Base-by-base conservation (phyloP, 2,888 invertebrate genomes). In the Kuschelorhynchus macadamiae region DNA sequence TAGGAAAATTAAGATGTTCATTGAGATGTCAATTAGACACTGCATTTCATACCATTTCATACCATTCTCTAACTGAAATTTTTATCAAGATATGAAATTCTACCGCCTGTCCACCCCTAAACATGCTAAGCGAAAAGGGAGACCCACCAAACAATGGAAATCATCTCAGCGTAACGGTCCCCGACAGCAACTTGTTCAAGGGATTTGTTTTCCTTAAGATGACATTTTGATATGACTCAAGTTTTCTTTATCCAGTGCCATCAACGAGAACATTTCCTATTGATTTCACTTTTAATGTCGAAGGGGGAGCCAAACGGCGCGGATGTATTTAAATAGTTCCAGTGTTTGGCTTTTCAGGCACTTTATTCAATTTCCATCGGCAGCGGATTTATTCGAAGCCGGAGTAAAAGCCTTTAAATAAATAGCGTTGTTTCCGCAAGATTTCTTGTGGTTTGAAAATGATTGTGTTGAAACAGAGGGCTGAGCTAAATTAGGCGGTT, bases 131-230 rank as follows among this genome's bases (percentile, higher is more conserved):
- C 16, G 14, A 64, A 64, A 56, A 50, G 65, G 59, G 65, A 50
- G 46, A 18, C 36, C 42, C 44, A 30, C 25, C 12, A 44, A 66
- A 66, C 65, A 66, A 66, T 66, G 57, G 47, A 53, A 59, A 42
- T 55, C 63, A 30, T 63, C 52, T 41, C 36, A 17, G 47, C 56
- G 30, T 49, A 52, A 57, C 57, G 49, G 59, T 55, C 74, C 71
- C 74, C 74, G 69, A 67, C 65, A 64, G 71, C 74, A 76, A 79
- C 75, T 76, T 77, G 75, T 75, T 73, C 78, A 65, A 18, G 74
- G 78, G 81, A 81, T 81, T 81, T 81, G 81, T 81, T 81, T 80
- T 80, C 78, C 78, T 79, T 77, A 77, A 80, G 81, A 82, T 82
- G 82, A 81, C 81, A 80, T 81, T 82, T 80, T 78, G 82, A 82